These are phyloP conservation scores for Pyrrhia umbra DNA, from an alignment of 2,888 invertebrate species.

Conservation along the genomic window DNA sequence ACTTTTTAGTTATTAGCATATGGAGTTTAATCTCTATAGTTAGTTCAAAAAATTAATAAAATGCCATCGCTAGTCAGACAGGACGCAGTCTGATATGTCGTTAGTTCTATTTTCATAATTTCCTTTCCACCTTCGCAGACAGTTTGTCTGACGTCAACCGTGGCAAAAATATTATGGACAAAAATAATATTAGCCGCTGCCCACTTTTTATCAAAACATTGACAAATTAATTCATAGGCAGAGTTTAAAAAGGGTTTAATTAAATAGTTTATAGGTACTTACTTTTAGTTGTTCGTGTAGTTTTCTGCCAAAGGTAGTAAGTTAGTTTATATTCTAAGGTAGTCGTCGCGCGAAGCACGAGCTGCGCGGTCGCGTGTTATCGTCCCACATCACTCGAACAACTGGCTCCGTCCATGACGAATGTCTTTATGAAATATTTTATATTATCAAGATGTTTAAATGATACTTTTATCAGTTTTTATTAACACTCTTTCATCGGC, in stretches of 20 bases:
- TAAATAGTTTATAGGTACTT: conserved; percentile 28
- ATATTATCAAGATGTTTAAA: conserved; percentile 73
- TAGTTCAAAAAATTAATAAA: neutral
- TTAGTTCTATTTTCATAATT: conserved; percentile 44
- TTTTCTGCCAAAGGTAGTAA: conserved; percentile 59
- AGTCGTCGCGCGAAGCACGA: conserved; percentile 67
- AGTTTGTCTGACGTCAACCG: conserved; percentile 58
- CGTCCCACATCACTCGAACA: conserved; percentile 45
- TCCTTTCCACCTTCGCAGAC: conserved; percentile 36
- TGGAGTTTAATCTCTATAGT: neutral
- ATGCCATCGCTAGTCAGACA: conserved; percentile 10
- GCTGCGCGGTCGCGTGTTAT: conserved; percentile 74
- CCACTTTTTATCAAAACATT: conserved; percentile 44
- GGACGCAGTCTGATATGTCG: conserved; percentile 17
- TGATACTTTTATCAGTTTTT: conserved; percentile 74
- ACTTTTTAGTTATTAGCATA: neutral
- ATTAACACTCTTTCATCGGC: conserved; percentile 60
- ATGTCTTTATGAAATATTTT: conserved; percentile 64
- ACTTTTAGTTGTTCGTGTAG: conserved; percentile 50
- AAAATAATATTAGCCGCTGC: conserved; percentile 44
- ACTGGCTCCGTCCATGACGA: conserved; percentile 52
- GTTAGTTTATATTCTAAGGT: conserved; percentile 43
- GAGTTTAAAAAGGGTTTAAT: conserved; percentile 37
- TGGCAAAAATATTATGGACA: conserved; percentile 43
- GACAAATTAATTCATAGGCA: conserved; percentile 28